Conservation (phyloP, 2,113 vertebrate species). For the Tenrec ecaudatus region DNA sequence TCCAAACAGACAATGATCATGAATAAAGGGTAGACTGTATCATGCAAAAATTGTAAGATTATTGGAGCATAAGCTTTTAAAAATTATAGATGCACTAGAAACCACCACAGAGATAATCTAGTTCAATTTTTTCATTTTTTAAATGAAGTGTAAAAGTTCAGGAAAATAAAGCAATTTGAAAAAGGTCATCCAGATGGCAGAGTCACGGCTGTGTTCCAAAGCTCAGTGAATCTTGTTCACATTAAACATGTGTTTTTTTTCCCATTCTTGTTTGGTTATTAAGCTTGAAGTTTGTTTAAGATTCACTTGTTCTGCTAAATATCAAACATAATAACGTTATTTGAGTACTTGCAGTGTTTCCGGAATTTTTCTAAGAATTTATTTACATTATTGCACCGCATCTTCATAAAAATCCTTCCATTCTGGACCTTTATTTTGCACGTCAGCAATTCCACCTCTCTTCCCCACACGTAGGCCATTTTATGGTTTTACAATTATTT, state of each 20-base stretch:
- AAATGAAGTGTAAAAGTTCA: not conserved
- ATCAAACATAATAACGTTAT: not conserved
- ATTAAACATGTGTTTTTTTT: not conserved
- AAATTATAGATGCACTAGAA: not conserved
- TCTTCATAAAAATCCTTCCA: not conserved
- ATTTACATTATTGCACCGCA: not conserved
- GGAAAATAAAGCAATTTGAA: not conserved
- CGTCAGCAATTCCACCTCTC: not conserved
- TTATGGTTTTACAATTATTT: not conserved
- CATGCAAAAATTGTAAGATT: not conserved
- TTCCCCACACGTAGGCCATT: not conserved
- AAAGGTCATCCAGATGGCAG: not conserved
- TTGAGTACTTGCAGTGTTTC: not conserved
- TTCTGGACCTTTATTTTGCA: slow-evolving; percentile 21
- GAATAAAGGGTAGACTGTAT: not conserved
- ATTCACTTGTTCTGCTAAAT: not conserved
- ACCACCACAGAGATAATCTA: not conserved
- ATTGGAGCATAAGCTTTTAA: not conserved
- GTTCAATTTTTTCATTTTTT: not conserved
- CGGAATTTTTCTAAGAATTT: not conserved
- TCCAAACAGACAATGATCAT: not conserved
- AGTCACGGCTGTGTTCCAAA: not conserved
- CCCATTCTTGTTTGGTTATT: not conserved
- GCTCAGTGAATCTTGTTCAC: not conserved
- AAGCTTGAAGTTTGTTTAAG: not conserved